phyloP scores from a whole-genome alignment of 2,797 vertebrate genomes.

The Eupleurogrammus muticus region DNA sequence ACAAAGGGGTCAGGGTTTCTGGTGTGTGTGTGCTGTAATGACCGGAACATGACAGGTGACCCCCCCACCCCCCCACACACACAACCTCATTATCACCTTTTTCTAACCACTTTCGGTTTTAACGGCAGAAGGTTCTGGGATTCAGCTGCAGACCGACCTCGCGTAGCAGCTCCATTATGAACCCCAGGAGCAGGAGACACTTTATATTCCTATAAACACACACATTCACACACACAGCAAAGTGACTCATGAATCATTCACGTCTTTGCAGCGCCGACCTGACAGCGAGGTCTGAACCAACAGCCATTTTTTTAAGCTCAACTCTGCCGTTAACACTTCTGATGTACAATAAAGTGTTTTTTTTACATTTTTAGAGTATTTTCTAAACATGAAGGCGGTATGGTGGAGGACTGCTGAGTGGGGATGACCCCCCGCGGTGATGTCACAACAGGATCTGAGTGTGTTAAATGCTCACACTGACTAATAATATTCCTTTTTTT shows the following conservation, averaged over 20 bases:
- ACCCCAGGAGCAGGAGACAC: conserved; percentile 48
- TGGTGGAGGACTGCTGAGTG: conserved; percentile 28
- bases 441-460: conserved; percentile 42
- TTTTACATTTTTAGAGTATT: conserved; percentile 32
- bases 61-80: no score
- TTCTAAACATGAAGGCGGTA: conserved; percentile 36
- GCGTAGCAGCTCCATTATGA: conserved; percentile 39
- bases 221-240: conserved; percentile 62
- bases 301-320: conserved; percentile 57
- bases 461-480: conserved; percentile 26
- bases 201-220: conserved; percentile 53
- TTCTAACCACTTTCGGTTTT: conserved; percentile 59
- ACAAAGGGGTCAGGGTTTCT: conserved; percentile 36
- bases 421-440: no score
- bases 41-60: conserved; percentile 44
- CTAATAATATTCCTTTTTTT: conserved; percentile 16
- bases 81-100: conserved; percentile 49
- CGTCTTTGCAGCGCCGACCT: conserved; percentile 60
- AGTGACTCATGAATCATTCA: conserved; percentile 79
- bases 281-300: conserved; percentile 62
- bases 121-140: conserved; percentile 49
- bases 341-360: conserved; percentile 49
- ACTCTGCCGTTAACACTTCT: conserved; percentile 49
- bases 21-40: conserved; percentile 41
- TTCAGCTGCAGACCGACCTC: conserved; percentile 41